These are phyloP conservation scores for Acanthosepion lycidas DNA, from an alignment of 2,888 invertebrate genomes.

Conservation along the genomic window DNA sequence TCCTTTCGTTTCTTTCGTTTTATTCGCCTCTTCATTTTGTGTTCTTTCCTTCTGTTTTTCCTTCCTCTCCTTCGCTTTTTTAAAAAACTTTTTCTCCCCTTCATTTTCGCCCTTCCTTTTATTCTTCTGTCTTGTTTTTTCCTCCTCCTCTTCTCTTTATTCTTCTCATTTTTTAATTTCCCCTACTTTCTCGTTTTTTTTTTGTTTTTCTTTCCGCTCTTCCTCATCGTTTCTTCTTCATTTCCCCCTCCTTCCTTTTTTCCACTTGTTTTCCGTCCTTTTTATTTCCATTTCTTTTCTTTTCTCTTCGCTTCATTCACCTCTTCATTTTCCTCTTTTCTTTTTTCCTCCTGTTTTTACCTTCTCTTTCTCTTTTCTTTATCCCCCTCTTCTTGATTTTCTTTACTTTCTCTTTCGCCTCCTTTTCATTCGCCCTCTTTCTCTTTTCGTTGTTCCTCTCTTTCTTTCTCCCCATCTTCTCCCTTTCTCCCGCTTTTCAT, in stretches of 20 bases:
- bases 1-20: not conserved
- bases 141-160: not conserved
- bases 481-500: not conserved
- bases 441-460: not conserved
- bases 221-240: not conserved
- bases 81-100: not conserved
- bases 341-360: not conserved
- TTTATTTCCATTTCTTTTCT: not conserved
- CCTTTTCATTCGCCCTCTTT: too few species aligned
- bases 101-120: not conserved
- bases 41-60: not conserved
- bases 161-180: too few species aligned
- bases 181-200: not conserved
- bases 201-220: not conserved
- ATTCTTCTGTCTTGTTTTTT: not conserved
- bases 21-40: accelerated
- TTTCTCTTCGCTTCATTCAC: not conserved
- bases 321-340: not conserved
- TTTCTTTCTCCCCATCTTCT: not conserved
- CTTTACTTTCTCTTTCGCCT: not conserved
- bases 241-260: not conserved
- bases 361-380: too few species aligned
- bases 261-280: not conserved
- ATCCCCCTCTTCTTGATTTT: not conserved
- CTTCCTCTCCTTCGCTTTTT: not conserved